A percentile compares a stretch with the other conserved stretches of the same genome.
These are phyloP conservation scores for Teleogryllus oceanicus DNA, from an alignment of 2,888 invertebrate species.

Conservation along the genomic window DNA sequence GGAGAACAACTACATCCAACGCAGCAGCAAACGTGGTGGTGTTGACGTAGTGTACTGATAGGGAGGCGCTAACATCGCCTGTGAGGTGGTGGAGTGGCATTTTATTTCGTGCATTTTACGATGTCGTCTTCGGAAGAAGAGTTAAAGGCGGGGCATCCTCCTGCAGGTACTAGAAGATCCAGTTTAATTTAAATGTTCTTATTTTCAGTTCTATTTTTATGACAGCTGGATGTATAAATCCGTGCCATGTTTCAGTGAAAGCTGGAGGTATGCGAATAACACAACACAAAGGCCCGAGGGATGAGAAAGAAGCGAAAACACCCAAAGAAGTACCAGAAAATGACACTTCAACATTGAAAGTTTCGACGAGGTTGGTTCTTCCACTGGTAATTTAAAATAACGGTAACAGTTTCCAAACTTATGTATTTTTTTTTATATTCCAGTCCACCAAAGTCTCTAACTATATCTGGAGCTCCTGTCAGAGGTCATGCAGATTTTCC, in stretches of 20 bases:
- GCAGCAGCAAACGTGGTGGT: no score
- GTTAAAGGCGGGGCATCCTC: conserved; percentile 83
- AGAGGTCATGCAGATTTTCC: conserved; percentile 85
- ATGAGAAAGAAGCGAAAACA: conserved; percentile 46
- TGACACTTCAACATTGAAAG: conserved; percentile 69
- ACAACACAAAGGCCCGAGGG: conserved; percentile 73
- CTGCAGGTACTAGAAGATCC: conserved; percentile 67
- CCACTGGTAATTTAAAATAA: neutral
- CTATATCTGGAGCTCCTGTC: conserved; percentile 75
- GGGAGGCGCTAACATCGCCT: no score
- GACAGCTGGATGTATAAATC: neutral
- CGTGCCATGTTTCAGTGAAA: conserved; percentile 60
- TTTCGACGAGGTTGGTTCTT: conserved; percentile 57
- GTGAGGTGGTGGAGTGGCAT: no score
- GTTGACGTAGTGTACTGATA: no score
- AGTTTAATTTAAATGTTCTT: conserved; percentile 34
- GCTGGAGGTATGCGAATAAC: conserved; percentile 91
- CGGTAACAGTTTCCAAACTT: neutral
- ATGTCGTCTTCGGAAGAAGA: conserved; percentile 64
- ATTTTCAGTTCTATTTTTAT: conserved; percentile 20
- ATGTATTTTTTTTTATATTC: conserved; percentile 32
- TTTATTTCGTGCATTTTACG: neutral
- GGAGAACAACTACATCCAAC: no score
- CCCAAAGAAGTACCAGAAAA: conserved; percentile 54
- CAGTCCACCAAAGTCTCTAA: conserved; percentile 71